Base-by-base conservation (phyloP, 1,140 invertebrate species). In the Melipona quadrifasciata region DNA sequence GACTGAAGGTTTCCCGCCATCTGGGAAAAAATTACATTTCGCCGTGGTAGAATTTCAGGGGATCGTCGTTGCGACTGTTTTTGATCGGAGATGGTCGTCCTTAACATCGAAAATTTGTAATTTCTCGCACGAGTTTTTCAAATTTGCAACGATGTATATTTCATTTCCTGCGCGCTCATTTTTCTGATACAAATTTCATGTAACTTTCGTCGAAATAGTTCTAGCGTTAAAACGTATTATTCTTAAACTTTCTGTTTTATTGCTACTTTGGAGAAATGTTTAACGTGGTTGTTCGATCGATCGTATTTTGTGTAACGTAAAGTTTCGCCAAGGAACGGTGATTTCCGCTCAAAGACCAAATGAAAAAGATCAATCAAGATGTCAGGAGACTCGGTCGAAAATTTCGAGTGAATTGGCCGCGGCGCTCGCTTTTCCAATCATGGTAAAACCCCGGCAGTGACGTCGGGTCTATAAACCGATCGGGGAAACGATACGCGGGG, bases 361-460 rank as follows among this genome's bases (percentile, higher is more conserved):
- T 31, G n/a, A 19, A 31, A 61, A 4, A n/a, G 39, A 65, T 27
- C 5, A 2, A 65, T 31, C n/a, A 19, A 16, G 11, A 31, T 31
- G 6, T 5, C 11, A 61, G 1, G 51, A 39, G n/a, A n/a, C 10
- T 12, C 27, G 64, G 47, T 55, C 31, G 71, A 17, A 79, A 79
- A 39, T 79, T 79, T 55, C 19, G 31, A 51, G 19, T n/a, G 34
- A 27, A 21, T 47, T 47, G 39, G 39, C 39, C 39, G 39, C 39
- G 8, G 39, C 8, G 91, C 92, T 91, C 88, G 92, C 86, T 84
- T 94, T 94, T 93, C 92, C 94, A 94, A 95, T 95, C 93, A 94
- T 94, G 94, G 93, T 94, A 93, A 95, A 94, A 94, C 92, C 93
- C 93, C 92, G 87, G 91, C 90, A 93, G 92, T 93, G 92, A 93